These are phyloP conservation scores for Rutpela maculata DNA, from an alignment of 2,888 invertebrate species.

Conservation along the genomic window DNA sequence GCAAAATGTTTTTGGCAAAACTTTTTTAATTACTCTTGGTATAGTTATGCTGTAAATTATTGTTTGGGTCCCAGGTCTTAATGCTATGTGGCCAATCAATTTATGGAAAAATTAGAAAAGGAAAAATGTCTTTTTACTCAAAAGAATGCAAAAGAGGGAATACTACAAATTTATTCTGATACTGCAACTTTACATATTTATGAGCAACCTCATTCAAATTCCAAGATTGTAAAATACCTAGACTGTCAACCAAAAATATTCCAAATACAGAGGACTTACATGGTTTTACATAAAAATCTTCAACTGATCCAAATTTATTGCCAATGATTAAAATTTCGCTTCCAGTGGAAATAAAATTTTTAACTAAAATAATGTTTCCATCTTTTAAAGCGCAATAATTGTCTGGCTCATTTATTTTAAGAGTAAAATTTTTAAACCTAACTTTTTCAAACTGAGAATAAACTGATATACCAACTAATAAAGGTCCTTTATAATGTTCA, in stretches of 20 bases:
- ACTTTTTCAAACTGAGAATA: slow-evolving; percentile 37
- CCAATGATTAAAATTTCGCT: slow-evolving; percentile 22
- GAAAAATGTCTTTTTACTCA: neutral
- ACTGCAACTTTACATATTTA: slow-evolving; percentile 33
- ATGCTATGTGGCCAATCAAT: too few species aligned
- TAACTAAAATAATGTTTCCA: slow-evolving; percentile 6
- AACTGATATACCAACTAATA: neutral
- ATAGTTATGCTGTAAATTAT: too few species aligned
- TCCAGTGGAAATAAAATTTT: slow-evolving; percentile 30
- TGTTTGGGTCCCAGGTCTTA: too few species aligned
- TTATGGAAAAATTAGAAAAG: too few species aligned
- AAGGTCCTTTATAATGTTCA: slow-evolving; percentile 35
- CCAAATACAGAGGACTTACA: slow-evolving; percentile 39
- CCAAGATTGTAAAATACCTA: slow-evolving; percentile 20
- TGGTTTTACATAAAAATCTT: slow-evolving; percentile 38
- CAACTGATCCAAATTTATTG: slow-evolving; percentile 1
- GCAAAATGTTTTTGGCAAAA: too few species aligned
- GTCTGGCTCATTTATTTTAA: slow-evolving; percentile 28
- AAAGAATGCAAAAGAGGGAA: neutral
- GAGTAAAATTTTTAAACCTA: slow-evolving; percentile 29
- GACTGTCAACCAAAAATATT: slow-evolving; percentile 28
- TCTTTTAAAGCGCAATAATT: slow-evolving; percentile 39
- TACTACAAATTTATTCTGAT: slow-evolving; percentile 17
- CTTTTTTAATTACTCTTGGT: too few species aligned
- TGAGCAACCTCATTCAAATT: slow-evolving; percentile 19